phyloP scores from a whole-genome alignment of 2,113 vertebrate genomes.

The Perognathus longimembris region DNA sequence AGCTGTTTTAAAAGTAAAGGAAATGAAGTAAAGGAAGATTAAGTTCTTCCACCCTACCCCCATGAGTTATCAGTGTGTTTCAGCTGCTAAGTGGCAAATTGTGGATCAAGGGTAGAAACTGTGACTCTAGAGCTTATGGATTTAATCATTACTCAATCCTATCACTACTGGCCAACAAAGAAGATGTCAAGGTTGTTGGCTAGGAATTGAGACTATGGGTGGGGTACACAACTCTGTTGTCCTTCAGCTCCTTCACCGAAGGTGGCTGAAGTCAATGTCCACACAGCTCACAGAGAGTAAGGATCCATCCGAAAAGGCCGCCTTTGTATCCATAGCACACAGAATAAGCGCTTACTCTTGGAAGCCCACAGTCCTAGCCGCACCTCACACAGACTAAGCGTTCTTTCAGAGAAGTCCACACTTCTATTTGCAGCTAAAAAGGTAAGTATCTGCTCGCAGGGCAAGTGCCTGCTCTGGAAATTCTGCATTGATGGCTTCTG shows the following conservation, averaged over 20 bases:
- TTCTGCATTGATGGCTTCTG: not conserved
- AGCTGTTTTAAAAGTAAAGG: not conserved
- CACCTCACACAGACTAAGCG: too few relatives aligned
- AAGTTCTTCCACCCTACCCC: not conserved
- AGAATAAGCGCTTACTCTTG: not conserved
- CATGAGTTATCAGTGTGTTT: not conserved
- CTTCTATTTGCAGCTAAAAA: too few relatives aligned
- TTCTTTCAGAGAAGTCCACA: too few relatives aligned
- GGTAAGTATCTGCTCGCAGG: too few relatives aligned
- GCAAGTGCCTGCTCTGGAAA: not conserved
- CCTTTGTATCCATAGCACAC: too few relatives aligned
- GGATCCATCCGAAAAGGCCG: too few relatives aligned
- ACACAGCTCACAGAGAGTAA: not conserved
- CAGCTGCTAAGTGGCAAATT: not conserved
- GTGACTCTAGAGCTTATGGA: not conserved
- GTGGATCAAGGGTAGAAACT: not conserved
- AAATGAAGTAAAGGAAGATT: not conserved
- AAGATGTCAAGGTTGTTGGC: not conserved
- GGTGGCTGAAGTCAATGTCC: not conserved
- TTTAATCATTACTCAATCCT: not conserved
- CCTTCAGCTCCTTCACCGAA: not conserved
- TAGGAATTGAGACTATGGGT: not conserved
- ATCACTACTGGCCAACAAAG: not conserved
- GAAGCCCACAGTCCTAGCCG: not conserved
- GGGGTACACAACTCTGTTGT: not conserved